Evolutionary conservation across 2,113 vertebrate species (phyloP).

Genomic region (Pedionomus torquatus): DNA sequence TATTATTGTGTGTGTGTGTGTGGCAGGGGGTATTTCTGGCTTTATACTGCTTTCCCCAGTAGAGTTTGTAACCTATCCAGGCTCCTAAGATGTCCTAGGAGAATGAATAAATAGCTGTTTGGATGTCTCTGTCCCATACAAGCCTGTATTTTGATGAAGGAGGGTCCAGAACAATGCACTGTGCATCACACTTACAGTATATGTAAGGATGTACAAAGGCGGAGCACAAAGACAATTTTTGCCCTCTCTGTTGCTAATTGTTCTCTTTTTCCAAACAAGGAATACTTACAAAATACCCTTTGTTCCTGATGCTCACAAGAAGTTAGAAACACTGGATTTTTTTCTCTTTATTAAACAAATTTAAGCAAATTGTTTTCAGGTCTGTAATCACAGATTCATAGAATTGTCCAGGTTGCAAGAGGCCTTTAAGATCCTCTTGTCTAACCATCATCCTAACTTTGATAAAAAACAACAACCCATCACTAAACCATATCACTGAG

Average conservation of each 20-base stretch:
- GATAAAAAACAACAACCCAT: no score
- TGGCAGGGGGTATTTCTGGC: background rate
- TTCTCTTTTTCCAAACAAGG: background rate
- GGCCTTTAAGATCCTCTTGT: no score
- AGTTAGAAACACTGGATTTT: background rate
- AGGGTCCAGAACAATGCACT: background rate
- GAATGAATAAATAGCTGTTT: background rate
- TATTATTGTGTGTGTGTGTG: background rate
- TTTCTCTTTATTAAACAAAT: background rate
- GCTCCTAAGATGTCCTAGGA: background rate
- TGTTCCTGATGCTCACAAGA: background rate
- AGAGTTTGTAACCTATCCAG: background rate
- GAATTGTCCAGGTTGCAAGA: no score
- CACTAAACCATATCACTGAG: no score
- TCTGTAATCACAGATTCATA: background rate
- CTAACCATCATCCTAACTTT: no score
- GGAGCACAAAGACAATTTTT: background rate
- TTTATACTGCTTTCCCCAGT: background rate
- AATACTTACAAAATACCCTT: background rate
- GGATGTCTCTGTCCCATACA: background rate
- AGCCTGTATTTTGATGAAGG: background rate
- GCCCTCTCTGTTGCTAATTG: background rate
- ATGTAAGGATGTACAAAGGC: background rate
- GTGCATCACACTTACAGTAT: background rate
- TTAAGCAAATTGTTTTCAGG: background rate